Evolutionary conservation across 1,140 invertebrate genomes (phyloP).

Genomic region (Arion vulgaris): DNA sequence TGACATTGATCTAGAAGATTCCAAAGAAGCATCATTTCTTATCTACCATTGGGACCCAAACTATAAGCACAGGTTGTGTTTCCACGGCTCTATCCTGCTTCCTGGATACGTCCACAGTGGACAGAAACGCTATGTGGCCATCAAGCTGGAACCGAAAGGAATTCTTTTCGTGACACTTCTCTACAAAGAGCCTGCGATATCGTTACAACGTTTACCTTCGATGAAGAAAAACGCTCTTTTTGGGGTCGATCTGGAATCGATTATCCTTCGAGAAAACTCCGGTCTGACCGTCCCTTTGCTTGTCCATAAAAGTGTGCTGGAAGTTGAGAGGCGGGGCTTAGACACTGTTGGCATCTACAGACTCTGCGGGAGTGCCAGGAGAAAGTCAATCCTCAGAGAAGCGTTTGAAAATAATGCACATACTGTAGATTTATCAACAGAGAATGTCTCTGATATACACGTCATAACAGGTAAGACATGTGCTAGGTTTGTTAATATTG

Average conservation of each 20-base stretch:
- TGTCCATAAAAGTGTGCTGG: conserved; percentile 92
- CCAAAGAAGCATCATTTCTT: conserved; percentile 93
- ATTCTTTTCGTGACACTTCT: conserved; percentile 94
- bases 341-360: conserved; percentile 96
- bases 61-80: conserved; percentile 74
- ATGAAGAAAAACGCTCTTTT: conserved; percentile 80
- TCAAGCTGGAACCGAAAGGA: conserved; percentile 89
- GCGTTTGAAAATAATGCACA: conserved; percentile 93
- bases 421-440: conserved; percentile 92
- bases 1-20: conserved; percentile 92
- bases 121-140: conserved; percentile 77
- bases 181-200: conserved; percentile 90
- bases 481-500: too few species aligned
- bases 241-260: conserved; percentile 90
- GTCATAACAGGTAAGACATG: conserved; percentile 69
- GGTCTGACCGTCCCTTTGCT: conserved; percentile 85
- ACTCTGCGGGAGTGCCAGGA: conserved; percentile 95
- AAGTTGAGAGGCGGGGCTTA: conserved; percentile 94
- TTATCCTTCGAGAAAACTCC: conserved; percentile 84
- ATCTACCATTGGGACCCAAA: conserved; percentile 98
- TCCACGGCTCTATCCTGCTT: conserved; percentile 67
- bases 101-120: conserved; percentile 55
- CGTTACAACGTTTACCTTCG: conserved; percentile 79
- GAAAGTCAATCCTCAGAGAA: conserved; percentile 94
- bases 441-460: conserved; percentile 91